Base-by-base conservation (phyloP, 1,140 invertebrate genomes). In the Apis florea region DNA sequence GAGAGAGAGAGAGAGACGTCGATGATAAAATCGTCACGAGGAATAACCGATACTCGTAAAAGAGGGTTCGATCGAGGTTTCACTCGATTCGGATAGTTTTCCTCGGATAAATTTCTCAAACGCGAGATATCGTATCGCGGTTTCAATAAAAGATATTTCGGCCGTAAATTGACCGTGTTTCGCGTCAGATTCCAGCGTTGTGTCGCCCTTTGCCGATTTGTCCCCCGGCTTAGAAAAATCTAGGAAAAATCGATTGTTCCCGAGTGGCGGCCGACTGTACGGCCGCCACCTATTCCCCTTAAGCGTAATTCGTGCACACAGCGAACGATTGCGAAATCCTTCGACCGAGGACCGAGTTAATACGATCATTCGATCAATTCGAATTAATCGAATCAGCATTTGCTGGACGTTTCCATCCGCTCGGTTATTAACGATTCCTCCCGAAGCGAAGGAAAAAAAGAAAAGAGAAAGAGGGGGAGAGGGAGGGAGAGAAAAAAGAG, bases 281-380 rank as follows among this genome's bases (percentile, higher is more conserved):
- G 11, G n/a, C n/a, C 53, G 19, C 53, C 17, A 13, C 51, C 11
- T 19, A 11, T 40, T 40, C 69, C 26, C 51, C 53, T 56, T 21
- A 13, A 13, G 26, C 68, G n/a, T 54, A 56, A 40, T 3, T 51
- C 26, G 24, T 17, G 68, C 8, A 26, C 51, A 13, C 21, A 2
- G 17, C 51, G 69, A n/a, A 13, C 53, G 17, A 26, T 71, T 56
- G 21, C 69, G 40, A 68, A 68, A 47, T n/a, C n/a, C n/a, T n/a
- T n/a, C n/a, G 12, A 40, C 2, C 66, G 13, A 51, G 47, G 8
- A 1, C 19, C 21, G 12, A 21, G 47, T 13, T 58, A 69, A 78
- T 17, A 12, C 17, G 19, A n/a, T 78, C 31, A 69, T 15, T 56
- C n/a, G 66, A 76, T 70, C 26, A 58, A 66, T 74, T 56, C 77